Percentiles rank a stretch among this genome's conserved stretches.
phyloP scores from a whole-genome alignment of 2,888 invertebrate genomes.

The Drosophila rubida region DNA sequence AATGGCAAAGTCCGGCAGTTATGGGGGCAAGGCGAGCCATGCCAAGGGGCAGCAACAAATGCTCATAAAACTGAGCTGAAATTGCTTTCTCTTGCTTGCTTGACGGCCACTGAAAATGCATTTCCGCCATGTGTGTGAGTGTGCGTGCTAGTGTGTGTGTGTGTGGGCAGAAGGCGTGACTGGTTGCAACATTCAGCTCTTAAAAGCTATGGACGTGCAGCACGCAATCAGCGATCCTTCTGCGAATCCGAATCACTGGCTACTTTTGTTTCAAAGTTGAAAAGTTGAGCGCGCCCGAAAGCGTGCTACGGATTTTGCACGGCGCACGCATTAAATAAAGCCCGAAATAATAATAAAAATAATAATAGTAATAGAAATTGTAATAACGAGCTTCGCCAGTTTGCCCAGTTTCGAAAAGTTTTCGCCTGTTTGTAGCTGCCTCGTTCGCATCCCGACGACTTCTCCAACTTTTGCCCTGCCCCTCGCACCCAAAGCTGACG shows the following conservation, averaged over 20 bases:
- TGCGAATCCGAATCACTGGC: conserved; percentile 57
- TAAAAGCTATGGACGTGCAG: conserved; percentile 73
- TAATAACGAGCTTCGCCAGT: conserved; percentile 70
- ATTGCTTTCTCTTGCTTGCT: conserved; percentile 78
- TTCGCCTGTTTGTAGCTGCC: conserved; percentile 62
- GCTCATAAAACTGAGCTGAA: conserved; percentile 74
- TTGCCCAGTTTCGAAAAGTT: conserved; percentile 55
- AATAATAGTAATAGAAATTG: conserved; percentile 63
- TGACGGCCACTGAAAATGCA: conserved; percentile 77
- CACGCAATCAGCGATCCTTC: conserved; percentile 65
- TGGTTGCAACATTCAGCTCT: conserved; percentile 62
- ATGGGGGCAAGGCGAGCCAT: not conserved
- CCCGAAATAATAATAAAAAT: conserved; percentile 49
- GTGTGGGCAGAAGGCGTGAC: conserved; percentile 56
- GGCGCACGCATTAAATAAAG: conserved; percentile 55
- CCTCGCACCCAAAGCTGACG: conserved; percentile 29
- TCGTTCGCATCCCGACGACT: conserved; percentile 41
- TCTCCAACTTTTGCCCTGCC: conserved; percentile 69
- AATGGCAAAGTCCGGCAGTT: conserved; percentile 21
- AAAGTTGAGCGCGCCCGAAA: conserved; percentile 54
- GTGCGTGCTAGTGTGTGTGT: conserved; percentile 16
- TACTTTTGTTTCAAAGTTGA: conserved; percentile 75
- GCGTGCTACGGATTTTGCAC: conserved; percentile 32
- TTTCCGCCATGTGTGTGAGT: conserved; percentile 56
- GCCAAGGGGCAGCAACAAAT: conserved; percentile 57